Conservation (phyloP, 2,797 vertebrate species). For the Miichthys miiuy region DNA sequence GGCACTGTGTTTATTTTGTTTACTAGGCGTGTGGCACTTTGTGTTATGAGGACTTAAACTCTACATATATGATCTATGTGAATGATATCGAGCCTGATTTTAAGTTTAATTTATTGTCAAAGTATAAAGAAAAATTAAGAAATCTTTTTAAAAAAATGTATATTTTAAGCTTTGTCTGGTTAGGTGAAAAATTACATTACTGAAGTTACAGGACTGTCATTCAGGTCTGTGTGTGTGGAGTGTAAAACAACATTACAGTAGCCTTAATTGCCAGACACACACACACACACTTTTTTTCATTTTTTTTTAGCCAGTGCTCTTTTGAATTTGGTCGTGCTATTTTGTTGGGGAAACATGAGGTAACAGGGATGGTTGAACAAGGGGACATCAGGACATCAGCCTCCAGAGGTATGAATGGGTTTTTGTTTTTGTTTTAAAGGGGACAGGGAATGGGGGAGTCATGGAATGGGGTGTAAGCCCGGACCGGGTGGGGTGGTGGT, state of each 20-base stretch:
- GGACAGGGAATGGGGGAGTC: constrained; percentile 19
- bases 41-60: neutral
- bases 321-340: constrained; percentile 87
- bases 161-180: constrained; percentile 9
- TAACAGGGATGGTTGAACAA: constrained; percentile 61
- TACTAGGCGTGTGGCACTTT: neutral
- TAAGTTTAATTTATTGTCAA: constrained; percentile 3
- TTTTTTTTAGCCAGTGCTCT: constrained; percentile 69
- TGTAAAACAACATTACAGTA: constrained; percentile 17
- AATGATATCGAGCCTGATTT: neutral
- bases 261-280: constrained; percentile 8
- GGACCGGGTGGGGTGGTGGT: constrained; percentile 5
- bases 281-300: neutral
- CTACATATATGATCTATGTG: neutral
- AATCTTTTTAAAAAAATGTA: neutral
- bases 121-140: constrained; percentile 18
- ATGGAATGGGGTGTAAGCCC: constrained; percentile 66
- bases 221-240: constrained; percentile 13
- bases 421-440: neutral
- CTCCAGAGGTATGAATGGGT: constrained; percentile 70
- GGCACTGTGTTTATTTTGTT: neutral
- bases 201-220: constrained; percentile 15
- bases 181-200: constrained; percentile 3
- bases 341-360: constrained; percentile 75
- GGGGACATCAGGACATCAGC: constrained; percentile 56